Evolutionary conservation across 2,113 vertebrate genomes (phyloP).

Genomic region (Lethenteron camtschaticum): DNA sequence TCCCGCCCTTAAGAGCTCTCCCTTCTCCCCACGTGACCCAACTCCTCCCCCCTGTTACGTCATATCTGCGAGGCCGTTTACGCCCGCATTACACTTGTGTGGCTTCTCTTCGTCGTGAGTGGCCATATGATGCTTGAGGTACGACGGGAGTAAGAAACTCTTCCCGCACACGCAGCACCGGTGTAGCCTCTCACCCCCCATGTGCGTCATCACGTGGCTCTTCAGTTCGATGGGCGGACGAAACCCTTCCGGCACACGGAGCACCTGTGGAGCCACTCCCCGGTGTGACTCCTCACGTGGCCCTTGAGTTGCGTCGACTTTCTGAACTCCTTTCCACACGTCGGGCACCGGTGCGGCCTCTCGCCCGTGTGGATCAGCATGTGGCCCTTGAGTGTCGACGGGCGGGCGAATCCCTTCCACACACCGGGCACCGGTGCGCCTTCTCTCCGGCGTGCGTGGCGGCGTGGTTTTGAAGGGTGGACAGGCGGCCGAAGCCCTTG

Average conservation of each 20-base stretch:
- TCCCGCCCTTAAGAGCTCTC: too few species aligned
- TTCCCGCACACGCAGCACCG: not conserved
- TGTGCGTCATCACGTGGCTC: not conserved
- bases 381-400: not conserved
- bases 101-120: slow-evolving; percentile 18
- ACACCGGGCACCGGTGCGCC: not conserved
- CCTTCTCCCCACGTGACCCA: too few species aligned
- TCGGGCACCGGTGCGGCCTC: not conserved
- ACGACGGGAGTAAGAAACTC: not conserved
- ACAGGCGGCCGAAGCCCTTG: slow-evolving; percentile 1
- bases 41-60: too few species aligned
- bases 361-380: slow-evolving; percentile 3
- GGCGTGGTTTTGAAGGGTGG: slow-evolving; percentile 14
- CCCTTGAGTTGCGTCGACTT: not conserved
- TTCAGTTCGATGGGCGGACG: not conserved
- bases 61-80: too few species aligned
- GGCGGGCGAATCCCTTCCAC: not conserved
- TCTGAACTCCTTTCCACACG: not conserved
- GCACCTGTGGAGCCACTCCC: not conserved
- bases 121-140: slow-evolving; percentile 1
- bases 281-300: slow-evolving; percentile 1
- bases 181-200: not conserved
- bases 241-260: not conserved
- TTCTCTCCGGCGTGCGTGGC: slow-evolving; percentile 22
- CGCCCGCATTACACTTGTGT: not conserved